Percentiles rank a stretch among this genome's conserved stretches.
Evolutionary conservation across 1,140 invertebrate genomes (phyloP).

Genomic region (Hetaerina americana): DNA sequence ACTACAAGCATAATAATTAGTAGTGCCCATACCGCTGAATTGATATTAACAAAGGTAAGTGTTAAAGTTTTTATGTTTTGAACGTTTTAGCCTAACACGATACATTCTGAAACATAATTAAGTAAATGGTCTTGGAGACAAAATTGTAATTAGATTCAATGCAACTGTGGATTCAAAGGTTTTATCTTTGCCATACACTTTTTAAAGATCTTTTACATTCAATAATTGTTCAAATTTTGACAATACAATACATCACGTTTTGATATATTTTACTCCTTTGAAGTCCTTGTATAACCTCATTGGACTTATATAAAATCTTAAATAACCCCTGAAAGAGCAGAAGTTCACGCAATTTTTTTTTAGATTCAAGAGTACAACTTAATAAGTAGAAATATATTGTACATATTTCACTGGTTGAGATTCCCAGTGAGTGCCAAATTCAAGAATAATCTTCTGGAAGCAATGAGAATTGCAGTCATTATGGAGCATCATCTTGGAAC

Average conservation of each 20-base stretch:
- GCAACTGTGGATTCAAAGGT: too few relatives aligned
- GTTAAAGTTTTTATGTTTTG: too few relatives aligned
- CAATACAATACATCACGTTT: neutral
- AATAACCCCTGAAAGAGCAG: too few relatives aligned
- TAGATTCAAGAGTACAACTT: neutral
- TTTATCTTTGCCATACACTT: neutral
- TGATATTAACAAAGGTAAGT: too few relatives aligned
- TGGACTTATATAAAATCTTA: too few relatives aligned
- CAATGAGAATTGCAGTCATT: neutral
- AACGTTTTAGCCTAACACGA: too few relatives aligned
- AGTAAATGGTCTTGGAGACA: too few relatives aligned
- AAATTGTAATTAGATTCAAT: too few relatives aligned
- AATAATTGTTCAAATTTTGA: neutral
- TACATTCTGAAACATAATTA: too few relatives aligned
- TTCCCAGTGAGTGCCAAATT: neutral
- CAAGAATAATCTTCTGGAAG: neutral
- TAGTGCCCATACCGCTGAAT: too few relatives aligned
- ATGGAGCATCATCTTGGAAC: neutral
- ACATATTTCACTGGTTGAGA: neutral
- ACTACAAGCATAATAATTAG: too few relatives aligned
- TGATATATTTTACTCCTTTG: neutral
- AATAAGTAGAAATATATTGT: neutral
- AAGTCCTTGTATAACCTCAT: neutral
- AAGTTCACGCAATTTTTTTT: neutral
- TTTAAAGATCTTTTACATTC: neutral